A percentile compares a stretch with the other conserved stretches of the same genome.
phyloP scores from a whole-genome alignment of 2,888 invertebrate genomes.

The Harpalus rufipes region DNA sequence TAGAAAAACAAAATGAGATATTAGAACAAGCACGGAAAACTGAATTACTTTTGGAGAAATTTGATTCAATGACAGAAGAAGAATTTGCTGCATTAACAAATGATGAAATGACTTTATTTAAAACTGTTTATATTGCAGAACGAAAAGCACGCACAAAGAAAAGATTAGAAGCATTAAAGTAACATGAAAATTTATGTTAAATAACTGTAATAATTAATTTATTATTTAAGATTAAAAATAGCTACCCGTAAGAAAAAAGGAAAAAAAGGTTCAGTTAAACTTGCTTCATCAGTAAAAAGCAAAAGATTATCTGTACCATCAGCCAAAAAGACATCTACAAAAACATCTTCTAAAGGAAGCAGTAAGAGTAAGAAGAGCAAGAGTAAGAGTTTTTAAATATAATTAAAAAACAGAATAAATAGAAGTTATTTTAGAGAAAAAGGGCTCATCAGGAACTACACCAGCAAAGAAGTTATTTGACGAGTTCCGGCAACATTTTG shows the following conservation, averaged over 20 bases:
- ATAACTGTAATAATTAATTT: background rate
- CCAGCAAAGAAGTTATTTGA: slow-evolving; percentile 70
- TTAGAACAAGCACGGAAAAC: slow-evolving; percentile 23
- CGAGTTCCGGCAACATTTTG: slow-evolving; percentile 68
- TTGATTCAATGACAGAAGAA: slow-evolving; percentile 70
- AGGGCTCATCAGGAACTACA: slow-evolving; percentile 2
- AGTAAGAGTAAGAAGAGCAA: background rate
- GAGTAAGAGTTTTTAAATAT: background rate
- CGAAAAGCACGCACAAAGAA: slow-evolving; percentile 69
- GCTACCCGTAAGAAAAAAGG: background rate
- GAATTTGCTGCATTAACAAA: slow-evolving; percentile 69
- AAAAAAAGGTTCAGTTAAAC: background rate
- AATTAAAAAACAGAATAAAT: background rate
- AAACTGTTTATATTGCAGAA: slow-evolving; percentile 69
- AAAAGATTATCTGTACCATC: background rate
- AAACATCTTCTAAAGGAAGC: background rate
- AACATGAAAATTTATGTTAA: background rate
- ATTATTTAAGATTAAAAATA: background rate
- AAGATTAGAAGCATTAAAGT: slow-evolving; percentile 69
- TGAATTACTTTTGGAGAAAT: slow-evolving; percentile 53
- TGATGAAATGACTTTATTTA: slow-evolving; percentile 70
- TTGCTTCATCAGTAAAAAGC: background rate
- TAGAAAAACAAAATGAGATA: slow-evolving; percentile 61
- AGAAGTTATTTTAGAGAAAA: slow-evolving; percentile 24
- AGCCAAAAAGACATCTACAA: background rate